Base-by-base conservation (phyloP, 2,797 vertebrate genomes). In the Sebastes trivittatus region DNA sequence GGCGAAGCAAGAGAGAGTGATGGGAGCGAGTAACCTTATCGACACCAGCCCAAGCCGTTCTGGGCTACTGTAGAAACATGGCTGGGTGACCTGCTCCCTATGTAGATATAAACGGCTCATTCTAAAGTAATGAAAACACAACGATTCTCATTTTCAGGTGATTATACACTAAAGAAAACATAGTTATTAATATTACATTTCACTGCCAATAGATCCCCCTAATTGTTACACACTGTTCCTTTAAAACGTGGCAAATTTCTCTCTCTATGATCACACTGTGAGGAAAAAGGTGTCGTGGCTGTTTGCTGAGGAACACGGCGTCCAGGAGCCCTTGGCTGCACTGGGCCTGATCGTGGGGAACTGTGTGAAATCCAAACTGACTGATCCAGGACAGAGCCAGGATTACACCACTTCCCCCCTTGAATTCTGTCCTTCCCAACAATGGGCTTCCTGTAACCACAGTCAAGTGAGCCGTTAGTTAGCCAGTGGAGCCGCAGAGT, bases 331-430 rank as follows among this genome's bases (percentile, higher is more conserved):
- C 89, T 89, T 93, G 92, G 93, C 93, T 91, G 89, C 80, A 87
- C 90, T 62, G 74, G 86, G 88, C 90, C 87, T 93, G 92, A 94
- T 95, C 83, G 87, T 83, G 84, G 52, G 84, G 83, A 86, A 82
- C 92, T 89, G 95, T 96, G 95, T 97, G 95, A 97, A 96, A 96
- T 96, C 93, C 89, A 95, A 96, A 95, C 94, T 94, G 96, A 97
- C 96, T 96, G 95, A 97, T 96, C 96, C 95, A 92, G 95, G 95
- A 94, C 96, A 96, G 93, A 96, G 94, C 94, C 95, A 94, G 95
- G 95, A 96, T 96, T 96, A 96, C 95, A 96, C 95, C 94, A 93
- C 91, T 93, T 94, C 92, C 93, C 93, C 91, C 89, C 91, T 52
- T 90, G 87, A 94, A 94, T 94, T 93, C 86, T 90, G 91, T 93